Evolutionary conservation across 2,797 vertebrate genomes (phyloP).

Genomic region (Miichthys miiuy): DNA sequence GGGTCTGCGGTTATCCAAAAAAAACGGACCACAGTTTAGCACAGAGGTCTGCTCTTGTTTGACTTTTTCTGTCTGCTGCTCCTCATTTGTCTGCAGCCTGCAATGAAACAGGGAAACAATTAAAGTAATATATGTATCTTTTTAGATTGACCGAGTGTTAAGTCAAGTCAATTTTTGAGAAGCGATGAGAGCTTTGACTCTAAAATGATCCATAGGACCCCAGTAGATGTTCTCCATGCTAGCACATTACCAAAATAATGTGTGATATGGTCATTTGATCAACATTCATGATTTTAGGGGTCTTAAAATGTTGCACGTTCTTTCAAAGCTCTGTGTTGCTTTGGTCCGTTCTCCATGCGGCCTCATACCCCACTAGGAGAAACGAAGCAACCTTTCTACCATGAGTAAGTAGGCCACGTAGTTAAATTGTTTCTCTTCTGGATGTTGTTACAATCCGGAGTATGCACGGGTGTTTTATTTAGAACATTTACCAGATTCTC

Average conservation of each 20-base stretch:
- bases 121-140: slow-evolving; percentile 4
- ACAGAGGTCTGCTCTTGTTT: slow-evolving; percentile 19
- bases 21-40: slow-evolving; percentile 51
- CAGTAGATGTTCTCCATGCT: neutral
- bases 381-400: too few species aligned
- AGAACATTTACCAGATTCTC: too few species aligned
- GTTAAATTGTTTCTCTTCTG: too few species aligned
- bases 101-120: slow-evolving; percentile 12
- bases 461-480: too few species aligned
- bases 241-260: neutral
- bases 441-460: too few species aligned
- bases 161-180: neutral
- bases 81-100: slow-evolving; percentile 18
- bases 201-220: neutral
- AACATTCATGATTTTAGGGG: neutral
- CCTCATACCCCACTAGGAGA: too few species aligned
- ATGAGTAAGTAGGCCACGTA: too few species aligned
- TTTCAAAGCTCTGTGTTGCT: neutral
- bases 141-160: neutral
- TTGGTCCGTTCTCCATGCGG: too few species aligned
- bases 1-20: slow-evolving; percentile 36
- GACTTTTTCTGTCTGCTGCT: slow-evolving; percentile 7
- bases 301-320: neutral
- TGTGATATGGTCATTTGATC: neutral
- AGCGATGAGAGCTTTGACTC: neutral